Evolutionary conservation across 2,888 invertebrate genomes (phyloP), one percentile per base, ranked within the genome.

Genomic region (Thumatha senex): DNA sequence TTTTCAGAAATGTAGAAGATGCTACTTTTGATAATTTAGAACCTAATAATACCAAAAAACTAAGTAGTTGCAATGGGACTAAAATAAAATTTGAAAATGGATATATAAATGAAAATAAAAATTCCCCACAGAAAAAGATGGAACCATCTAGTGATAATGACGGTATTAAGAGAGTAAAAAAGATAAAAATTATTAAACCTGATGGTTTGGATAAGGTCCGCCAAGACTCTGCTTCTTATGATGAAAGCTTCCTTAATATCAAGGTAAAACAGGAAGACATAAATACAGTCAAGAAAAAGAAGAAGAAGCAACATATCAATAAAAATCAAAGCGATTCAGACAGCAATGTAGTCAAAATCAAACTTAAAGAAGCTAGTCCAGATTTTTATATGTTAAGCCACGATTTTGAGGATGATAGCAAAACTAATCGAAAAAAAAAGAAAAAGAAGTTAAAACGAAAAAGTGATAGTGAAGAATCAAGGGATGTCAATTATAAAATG

Each of bases 81-180:
- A 41, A 49, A 11, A 14, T 12, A 15, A 24, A 39, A 39, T 14
- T 33, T 24, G 40, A 57, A 10, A 2, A 13, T 5, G 12, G 43
- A 36, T 5, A 41, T 7, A 38, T 48, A 9, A 46, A 51, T 18
- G 54, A 66, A 64, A 58, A 63, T 54, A 42, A 53, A 58, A 53
- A 69, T 49, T 61, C 54, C 7, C 56, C 56, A 40, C 69, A 61
- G 43, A 74, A 70, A 46, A 54, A 62, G 24, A 67, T 31, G 1
- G 47, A 84, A 61, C 70, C 72, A 29, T 75, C 77, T 29, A 82
- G 78, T 72, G 83, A 83, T 42, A 40, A 62, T 40, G 80, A 82
- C 15, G 8, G 38, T 8, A 3, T n/a, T 11, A 56, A 46, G n/a
- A 71, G 67, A 52, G 76, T 71, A 42, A 69, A 72, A 31, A 64